Conservation (phyloP, 53 echinoderm and acorn worm species). For the Mesocentrotus franciscanus region DNA sequence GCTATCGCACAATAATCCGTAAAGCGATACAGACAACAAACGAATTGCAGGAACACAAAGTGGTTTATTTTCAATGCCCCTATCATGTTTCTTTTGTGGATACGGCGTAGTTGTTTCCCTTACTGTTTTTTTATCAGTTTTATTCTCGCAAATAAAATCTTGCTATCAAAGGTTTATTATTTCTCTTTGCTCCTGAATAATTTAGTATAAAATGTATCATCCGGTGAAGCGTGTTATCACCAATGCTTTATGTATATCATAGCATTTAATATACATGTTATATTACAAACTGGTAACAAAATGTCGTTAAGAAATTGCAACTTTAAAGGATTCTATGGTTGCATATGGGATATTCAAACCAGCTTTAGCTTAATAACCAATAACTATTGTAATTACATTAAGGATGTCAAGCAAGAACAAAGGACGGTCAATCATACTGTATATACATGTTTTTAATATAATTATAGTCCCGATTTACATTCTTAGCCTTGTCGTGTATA, state of each 20-base stretch:
- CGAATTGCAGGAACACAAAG: neutral
- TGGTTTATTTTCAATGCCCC: neutral
- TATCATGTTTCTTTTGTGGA: neutral
- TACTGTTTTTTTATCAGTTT: neutral
- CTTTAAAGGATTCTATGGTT: neutral
- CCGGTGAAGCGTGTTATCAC: too few species aligned
- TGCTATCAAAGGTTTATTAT: neutral
- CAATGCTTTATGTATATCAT: neutral
- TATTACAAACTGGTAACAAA: neutral
- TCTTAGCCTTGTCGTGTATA: too few species aligned
- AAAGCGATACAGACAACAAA: neutral
- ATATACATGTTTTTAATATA: too few species aligned
- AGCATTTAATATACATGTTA: neutral
- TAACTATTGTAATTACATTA: too few species aligned
- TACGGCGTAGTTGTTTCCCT: neutral
- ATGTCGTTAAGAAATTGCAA: neutral
- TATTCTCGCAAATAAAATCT: neutral
- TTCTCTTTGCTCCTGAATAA: too few species aligned
- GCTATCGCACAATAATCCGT: neutral
- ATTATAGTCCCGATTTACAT: too few species aligned
- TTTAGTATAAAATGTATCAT: too few species aligned
- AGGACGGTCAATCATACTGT: too few species aligned
- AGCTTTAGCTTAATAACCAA: too few species aligned
- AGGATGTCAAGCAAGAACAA: too few species aligned
- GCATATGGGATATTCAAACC: neutral